Evolutionary conservation across 2,113 vertebrate genomes (phyloP).

Genomic region (Ia io): DNA sequence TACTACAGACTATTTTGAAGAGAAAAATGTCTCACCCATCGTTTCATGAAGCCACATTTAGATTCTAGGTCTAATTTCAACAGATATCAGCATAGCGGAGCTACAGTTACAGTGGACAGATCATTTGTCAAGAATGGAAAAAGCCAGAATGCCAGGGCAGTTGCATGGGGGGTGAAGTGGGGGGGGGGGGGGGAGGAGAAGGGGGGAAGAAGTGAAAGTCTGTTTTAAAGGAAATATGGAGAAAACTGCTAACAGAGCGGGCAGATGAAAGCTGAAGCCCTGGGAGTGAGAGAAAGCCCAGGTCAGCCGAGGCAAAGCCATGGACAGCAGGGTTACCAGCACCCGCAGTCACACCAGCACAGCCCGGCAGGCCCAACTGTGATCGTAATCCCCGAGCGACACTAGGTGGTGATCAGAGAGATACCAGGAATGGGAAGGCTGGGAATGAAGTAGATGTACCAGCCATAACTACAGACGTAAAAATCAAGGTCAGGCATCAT

Average conservation of each 20-base stretch:
- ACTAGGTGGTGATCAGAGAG: not conserved
- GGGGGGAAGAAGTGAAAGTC: not conserved
- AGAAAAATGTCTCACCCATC: constrained; percentile 53
- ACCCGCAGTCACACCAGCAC: rapidly evolving
- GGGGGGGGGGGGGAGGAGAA: not conserved
- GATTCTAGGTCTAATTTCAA: constrained; percentile 78
- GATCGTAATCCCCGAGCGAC: not conserved
- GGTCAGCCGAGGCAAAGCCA: rapidly evolving
- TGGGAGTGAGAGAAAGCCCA: not conserved
- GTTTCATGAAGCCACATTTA: constrained; percentile 70
- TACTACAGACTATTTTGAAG: not conserved
- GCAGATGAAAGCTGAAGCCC: not conserved
- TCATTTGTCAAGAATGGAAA: constrained; percentile 77
- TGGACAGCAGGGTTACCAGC: not conserved
- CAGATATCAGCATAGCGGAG: constrained; percentile 65
- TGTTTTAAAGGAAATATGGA: not conserved
- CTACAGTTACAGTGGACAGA: constrained; percentile 74
- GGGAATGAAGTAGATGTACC: not conserved
- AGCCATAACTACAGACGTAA: not conserved
- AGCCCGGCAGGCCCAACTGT: not conserved
- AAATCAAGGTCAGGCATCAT: not conserved
- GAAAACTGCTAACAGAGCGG: not conserved
- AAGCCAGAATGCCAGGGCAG: constrained; percentile 51
- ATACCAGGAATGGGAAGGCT: not conserved
- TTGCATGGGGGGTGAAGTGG: not conserved